Evolutionary conservation across 2,113 vertebrate species (phyloP).

Genomic region (Centrocercus urophasianus): DNA sequence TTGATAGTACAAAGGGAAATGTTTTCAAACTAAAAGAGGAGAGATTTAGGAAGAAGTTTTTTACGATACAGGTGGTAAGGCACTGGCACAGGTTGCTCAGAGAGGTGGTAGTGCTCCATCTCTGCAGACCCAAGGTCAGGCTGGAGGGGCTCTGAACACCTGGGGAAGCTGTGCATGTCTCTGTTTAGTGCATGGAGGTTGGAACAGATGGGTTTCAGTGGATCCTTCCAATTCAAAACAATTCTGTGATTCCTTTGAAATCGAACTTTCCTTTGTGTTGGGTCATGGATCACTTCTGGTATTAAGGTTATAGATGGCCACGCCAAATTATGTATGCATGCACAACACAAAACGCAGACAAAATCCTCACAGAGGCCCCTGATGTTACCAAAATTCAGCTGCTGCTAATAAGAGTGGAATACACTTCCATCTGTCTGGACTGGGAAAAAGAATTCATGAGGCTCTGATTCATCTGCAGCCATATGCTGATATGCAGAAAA

Average conservation of each 20-base stretch:
- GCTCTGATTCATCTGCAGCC: conserved; percentile 58
- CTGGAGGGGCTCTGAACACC: too few relatives aligned
- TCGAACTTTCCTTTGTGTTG: conserved; percentile 23
- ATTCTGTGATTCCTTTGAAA: background rate
- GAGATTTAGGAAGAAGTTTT: too few relatives aligned
- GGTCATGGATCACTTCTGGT: conserved; percentile 26
- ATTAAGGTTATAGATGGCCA: conserved; percentile 42
- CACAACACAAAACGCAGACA: background rate
- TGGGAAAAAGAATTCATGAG: conserved; percentile 23
- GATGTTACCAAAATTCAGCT: conserved; percentile 54
- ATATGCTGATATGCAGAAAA: conserved; percentile 66
- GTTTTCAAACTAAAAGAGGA: too few relatives aligned
- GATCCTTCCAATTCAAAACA: too few relatives aligned
- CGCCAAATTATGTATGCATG: background rate
- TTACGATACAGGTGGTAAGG: too few relatives aligned
- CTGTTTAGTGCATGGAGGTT: too few relatives aligned
- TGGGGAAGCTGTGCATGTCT: too few relatives aligned
- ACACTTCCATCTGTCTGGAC: conserved; percentile 63
- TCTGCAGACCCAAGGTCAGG: too few relatives aligned
- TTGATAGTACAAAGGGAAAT: too few relatives aligned
- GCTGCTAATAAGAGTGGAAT: conserved; percentile 56
- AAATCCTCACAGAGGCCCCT: conserved; percentile 46
- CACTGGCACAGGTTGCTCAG: too few relatives aligned
- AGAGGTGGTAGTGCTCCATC: too few relatives aligned
- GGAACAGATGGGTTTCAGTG: too few relatives aligned